phyloP scores from a whole-genome alignment of 2,797 vertebrate genomes.

The Ficedula albicollis region DNA sequence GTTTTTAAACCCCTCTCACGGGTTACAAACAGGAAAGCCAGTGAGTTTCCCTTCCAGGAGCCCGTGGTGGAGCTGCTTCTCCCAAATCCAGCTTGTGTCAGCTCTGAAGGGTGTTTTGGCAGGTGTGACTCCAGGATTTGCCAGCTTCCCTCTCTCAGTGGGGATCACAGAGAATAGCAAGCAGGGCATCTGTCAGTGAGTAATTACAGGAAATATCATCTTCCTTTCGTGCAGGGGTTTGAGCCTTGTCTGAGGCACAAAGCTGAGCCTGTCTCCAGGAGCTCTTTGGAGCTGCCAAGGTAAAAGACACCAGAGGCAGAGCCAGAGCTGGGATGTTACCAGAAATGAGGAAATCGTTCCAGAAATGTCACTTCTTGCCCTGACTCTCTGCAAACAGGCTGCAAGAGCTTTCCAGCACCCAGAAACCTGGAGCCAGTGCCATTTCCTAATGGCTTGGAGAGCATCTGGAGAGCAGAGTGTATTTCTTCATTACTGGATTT shows the following conservation, averaged over 20 bases:
- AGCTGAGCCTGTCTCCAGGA: not conserved
- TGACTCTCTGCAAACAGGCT: not conserved
- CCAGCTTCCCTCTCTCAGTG: not conserved
- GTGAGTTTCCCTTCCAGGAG: not conserved
- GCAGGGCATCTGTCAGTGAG: not conserved
- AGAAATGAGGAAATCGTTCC: not conserved
- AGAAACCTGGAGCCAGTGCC: not conserved
- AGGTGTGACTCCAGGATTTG: not conserved
- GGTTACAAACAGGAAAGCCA: not conserved
- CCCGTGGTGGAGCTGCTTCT: not conserved
- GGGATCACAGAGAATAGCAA: not conserved
- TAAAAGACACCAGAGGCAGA: not conserved
- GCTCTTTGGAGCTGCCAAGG: not conserved
- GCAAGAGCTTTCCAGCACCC: not conserved
- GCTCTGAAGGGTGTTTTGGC: not conserved
- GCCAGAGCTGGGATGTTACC: not conserved
- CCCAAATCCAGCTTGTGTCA: not conserved
- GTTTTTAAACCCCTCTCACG: not conserved
- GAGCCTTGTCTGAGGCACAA: not conserved
- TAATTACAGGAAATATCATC: conserved; percentile 9
- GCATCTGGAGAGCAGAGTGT: not conserved
- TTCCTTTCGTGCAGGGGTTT: not conserved
- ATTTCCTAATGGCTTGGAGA: not conserved
- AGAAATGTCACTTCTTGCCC: not conserved
- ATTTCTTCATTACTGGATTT: not conserved